Conservation (phyloP, 35 echinoderm and acorn worm genomes). For the Ptychodera flava region DNA sequence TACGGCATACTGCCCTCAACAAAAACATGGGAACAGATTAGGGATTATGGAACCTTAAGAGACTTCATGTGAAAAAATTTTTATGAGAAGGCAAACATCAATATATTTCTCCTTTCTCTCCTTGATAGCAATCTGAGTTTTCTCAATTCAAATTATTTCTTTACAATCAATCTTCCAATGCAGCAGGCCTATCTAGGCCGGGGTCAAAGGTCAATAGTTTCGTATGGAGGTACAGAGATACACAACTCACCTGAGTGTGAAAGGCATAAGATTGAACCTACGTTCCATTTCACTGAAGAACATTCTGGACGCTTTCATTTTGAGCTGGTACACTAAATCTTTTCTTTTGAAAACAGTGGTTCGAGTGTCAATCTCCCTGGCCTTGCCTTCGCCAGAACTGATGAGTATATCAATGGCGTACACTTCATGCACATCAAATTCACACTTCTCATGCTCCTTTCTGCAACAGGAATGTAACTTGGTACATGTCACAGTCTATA, state of each 20-base stretch:
- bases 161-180: too few species aligned
- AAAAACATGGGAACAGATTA: too few species aligned
- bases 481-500: too few species aligned
- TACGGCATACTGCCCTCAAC: too few species aligned
- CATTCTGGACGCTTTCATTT: conserved; percentile 49
- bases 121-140: too few species aligned
- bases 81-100: neutral
- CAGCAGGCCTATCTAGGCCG: too few species aligned
- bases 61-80: neutral
- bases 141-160: too few species aligned
- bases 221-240: too few species aligned
- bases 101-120: too few species aligned
- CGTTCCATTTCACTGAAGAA: conserved; percentile 65
- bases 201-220: too few species aligned
- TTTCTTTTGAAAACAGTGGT: conserved; percentile 86
- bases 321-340: conserved; percentile 60
- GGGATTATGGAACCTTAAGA: too few species aligned
- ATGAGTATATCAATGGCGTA: conserved; percentile 87
- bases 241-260: conserved; percentile 85
- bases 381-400: conserved; percentile 79
- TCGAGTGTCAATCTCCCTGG: conserved; percentile 53
- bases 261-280: conserved; percentile 63
- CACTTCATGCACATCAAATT: conserved; percentile 76
- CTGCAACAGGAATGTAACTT: conserved; percentile 8
- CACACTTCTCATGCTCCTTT: conserved; percentile 72